These are phyloP conservation scores for Ectropis crepuscularia DNA, from an alignment of 2,888 invertebrate genomes.

Conservation along the genomic window DNA sequence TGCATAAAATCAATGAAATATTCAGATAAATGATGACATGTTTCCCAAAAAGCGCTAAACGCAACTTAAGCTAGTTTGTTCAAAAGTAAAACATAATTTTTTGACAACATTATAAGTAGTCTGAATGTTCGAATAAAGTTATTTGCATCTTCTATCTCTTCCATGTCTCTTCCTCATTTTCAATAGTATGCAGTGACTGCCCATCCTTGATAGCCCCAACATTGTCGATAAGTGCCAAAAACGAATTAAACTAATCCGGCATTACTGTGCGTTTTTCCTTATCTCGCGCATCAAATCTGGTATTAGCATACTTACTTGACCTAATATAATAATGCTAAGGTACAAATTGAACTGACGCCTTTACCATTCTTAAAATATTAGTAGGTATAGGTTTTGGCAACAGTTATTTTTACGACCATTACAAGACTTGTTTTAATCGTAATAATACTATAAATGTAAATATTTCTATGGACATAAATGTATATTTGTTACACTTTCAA, in stretches of 20 bases:
- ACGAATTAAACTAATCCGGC: constrained; percentile 13
- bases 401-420: no score
- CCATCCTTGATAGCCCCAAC: constrained; percentile 27
- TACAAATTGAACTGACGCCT: not conserved
- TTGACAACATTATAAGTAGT: no score
- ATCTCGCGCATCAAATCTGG: constrained; percentile 4
- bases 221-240: constrained; percentile 14
- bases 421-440: no score
- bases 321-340: not conserved
- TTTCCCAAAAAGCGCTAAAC: no score
- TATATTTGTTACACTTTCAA: no score
- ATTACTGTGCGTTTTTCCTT: constrained; percentile 6
- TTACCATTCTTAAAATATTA: not conserved
- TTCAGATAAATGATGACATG: no score
- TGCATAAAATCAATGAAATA: no score
- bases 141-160: constrained; percentile 1
- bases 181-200: constrained; percentile 7
- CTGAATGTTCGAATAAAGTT: not conserved
- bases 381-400: no score
- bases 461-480: not conserved
- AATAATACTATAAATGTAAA: no score
- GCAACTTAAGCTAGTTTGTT: no score
- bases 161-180: not conserved
- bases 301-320: constrained; percentile 10
- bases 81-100: no score